phyloP scores from a whole-genome alignment of 2,888 invertebrate species.

The Adela reaumurella region DNA sequence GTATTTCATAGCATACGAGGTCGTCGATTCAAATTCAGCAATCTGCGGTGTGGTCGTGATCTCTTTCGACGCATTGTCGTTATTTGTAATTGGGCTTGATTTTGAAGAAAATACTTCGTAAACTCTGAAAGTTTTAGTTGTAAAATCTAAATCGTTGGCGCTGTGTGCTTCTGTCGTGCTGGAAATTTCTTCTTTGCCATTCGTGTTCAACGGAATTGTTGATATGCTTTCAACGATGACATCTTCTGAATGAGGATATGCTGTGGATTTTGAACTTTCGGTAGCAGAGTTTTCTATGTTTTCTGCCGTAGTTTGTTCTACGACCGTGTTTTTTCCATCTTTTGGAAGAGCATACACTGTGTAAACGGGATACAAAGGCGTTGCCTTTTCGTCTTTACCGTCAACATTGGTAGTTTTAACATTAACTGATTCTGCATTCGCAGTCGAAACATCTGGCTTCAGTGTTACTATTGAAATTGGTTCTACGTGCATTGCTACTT shows the following conservation, averaged over 20 bases:
- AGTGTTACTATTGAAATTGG: not conserved
- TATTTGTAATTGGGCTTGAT: too few species aligned
- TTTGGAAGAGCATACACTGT: constrained; percentile 21
- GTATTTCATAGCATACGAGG: too few species aligned
- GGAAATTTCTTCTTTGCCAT: constrained; percentile 19
- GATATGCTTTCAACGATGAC: constrained; percentile 39
- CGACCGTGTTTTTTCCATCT: constrained; percentile 10
- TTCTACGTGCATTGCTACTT: constrained; percentile 7
- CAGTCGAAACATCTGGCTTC: constrained; percentile 9
- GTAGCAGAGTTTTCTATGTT: constrained; percentile 10
- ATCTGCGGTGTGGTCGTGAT: not conserved
- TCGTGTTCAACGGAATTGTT: constrained; percentile 27
- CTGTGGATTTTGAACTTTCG: not conserved
- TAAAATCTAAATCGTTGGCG: constrained; percentile 26
- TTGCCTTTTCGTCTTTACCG: constrained; percentile 13
- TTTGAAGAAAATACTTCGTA: constrained; percentile 31
- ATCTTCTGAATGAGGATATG: constrained; percentile 13
- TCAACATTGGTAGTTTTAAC: not conserved
- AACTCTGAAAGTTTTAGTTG: constrained; percentile 34
- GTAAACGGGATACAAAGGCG: constrained; percentile 21
- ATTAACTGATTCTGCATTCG: constrained; percentile 14
- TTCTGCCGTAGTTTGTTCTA: constrained; percentile 11
- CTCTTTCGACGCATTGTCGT: too few species aligned
- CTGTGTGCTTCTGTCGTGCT: constrained; percentile 22
- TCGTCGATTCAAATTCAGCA: too few species aligned